A percentile compares a stretch with the other conserved stretches of the same genome.
Conservation (phyloP, 2,113 vertebrate species). For the Erpornis zantholeuca region DNA sequence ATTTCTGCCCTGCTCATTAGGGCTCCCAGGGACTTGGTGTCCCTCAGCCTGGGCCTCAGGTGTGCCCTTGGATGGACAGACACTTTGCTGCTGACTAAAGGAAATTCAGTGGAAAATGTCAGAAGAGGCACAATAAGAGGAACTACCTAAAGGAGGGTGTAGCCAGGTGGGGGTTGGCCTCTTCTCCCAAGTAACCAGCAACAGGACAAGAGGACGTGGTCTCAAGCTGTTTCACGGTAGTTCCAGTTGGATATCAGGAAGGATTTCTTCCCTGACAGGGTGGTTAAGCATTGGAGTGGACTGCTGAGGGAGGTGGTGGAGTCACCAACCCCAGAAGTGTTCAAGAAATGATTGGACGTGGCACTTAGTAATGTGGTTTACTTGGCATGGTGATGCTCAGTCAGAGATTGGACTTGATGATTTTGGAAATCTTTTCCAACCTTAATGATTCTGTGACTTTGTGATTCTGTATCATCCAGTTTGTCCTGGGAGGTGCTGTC, state of each 20-base stretch:
- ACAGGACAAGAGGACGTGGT: background rate
- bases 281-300: background rate
- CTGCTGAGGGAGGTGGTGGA: background rate
- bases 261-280: background rate
- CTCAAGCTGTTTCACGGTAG: background rate
- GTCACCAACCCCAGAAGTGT: background rate
- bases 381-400: background rate
- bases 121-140: background rate
- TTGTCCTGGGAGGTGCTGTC: background rate
- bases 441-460: background rate
- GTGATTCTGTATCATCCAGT: background rate
- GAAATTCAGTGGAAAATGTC: background rate
- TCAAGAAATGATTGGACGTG: fast-evolving
- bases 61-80: background rate
- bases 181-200: background rate
- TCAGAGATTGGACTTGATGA: background rate
- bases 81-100: background rate
- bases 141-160: background rate
- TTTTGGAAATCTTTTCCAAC: background rate
- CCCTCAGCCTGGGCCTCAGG: background rate
- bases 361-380: background rate
- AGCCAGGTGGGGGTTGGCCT: background rate
- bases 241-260: background rate
- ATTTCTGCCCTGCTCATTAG: background rate
- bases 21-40: background rate